Base-by-base conservation (phyloP, 2,113 vertebrate genomes). In the Hemibagrus wyckioides region DNA sequence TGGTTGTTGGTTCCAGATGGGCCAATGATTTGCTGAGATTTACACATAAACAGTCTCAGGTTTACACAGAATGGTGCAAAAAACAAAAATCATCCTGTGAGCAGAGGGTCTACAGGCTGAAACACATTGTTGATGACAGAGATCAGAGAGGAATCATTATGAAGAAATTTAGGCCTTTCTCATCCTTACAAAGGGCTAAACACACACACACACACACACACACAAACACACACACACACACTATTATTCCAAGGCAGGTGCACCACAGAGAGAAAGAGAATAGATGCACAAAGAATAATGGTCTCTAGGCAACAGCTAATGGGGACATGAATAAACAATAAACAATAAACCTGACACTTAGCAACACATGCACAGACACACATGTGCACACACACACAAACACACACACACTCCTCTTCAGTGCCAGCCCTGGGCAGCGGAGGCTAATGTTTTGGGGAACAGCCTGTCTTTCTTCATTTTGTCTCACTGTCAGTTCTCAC, bases 301-400 rank as follows among this genome's bases (percentile, higher is more conserved):
- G 89, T 90, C 61, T 75, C 85, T 65, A 90, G 82, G 89, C 87
- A 88, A 90, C 87, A 82, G 89, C 75, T 90, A 90, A 89, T 87
- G 83, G 84, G 80, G 6, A 88, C 86, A 81, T 85, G 67, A 90
- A 87, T 88, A 89, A 89, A 90, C 87, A 88, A 90, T 88, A 90
- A 90, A 88, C 87, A 90, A 90, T 87, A 90, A 85, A 88, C 75
- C 77, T 85, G 85, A 85, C 85, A 85, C 76, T 86, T 80, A 30
- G 80, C 67, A 44, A 23, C 17, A 87, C 71, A 39, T 76, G 84
- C 65, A 87, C 85, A 82, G 82, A 89, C 89, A 69, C 82, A 88
- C 80, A 76, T 54, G 65, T 67, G 63, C 61, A 71, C 76, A 89
- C 59, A 71, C 69, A 73, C 44, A 48, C 44, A 48, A 0, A 48